Evolutionary conservation across 2,797 vertebrate species (phyloP).

Genomic region (Pitangus sulphuratus): DNA sequence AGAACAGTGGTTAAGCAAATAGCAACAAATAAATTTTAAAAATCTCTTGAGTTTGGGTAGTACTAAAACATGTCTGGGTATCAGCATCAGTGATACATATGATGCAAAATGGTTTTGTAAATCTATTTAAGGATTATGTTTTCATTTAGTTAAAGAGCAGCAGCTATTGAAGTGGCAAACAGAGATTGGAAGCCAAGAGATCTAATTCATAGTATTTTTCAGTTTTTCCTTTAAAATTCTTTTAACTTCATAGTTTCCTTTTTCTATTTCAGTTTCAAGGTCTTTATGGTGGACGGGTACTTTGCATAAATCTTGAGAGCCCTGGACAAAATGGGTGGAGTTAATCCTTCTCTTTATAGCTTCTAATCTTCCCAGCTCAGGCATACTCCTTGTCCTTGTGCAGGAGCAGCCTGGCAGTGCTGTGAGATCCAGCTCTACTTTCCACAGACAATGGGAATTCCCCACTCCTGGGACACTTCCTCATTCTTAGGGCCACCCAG

Average conservation of each 20-base stretch:
- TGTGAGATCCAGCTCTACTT: neutral
- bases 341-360: neutral
- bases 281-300: neutral
- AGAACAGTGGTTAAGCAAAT: neutral
- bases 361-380: neutral
- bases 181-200: neutral
- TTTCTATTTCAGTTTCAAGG: neutral
- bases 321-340: neutral
- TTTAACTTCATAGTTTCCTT: neutral
- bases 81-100: neutral
- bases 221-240: neutral
- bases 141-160: neutral
- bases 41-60: neutral
- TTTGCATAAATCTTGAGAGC: neutral
- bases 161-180: neutral
- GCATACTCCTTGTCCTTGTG: accelerated
- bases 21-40: neutral
- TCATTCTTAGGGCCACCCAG: slow-evolving; percentile 37
- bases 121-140: neutral
- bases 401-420: neutral
- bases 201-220: neutral
- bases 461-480: neutral
- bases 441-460: neutral
- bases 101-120: neutral
- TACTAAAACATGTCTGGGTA: neutral